phyloP scores from a whole-genome alignment of 1,140 invertebrate species.

The Eupristina koningsbergeri region DNA sequence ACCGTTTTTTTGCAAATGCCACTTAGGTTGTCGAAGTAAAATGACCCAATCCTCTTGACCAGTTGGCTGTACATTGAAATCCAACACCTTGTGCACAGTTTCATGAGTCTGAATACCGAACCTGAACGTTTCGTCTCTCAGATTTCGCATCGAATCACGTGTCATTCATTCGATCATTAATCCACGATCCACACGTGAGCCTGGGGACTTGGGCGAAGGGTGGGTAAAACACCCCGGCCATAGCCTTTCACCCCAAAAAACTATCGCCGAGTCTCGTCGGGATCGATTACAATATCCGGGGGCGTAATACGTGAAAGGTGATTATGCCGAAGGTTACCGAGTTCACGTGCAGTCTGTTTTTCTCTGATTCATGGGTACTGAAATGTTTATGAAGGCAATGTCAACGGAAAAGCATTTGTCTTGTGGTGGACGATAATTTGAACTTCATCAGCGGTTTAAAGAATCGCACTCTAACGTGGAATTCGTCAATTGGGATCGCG shows the following conservation, averaged over 20 bases:
- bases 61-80: background rate
- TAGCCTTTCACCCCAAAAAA: slow-evolving; percentile 37
- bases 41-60: background rate
- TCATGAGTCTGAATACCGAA: rapidly evolving
- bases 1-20: too few species aligned
- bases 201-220: background rate
- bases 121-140: background rate
- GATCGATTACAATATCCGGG: background rate
- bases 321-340: too few species aligned
- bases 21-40: background rate
- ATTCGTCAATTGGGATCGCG: too few species aligned
- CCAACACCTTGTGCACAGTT: background rate
- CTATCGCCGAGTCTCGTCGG: background rate
- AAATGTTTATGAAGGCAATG: too few species aligned
- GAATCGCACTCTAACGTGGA: too few species aligned
- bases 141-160: slow-evolving; percentile 31
- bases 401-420: too few species aligned
- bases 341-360: too few species aligned
- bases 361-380: too few species aligned
- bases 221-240: background rate
- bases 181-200: background rate
- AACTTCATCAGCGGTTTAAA: too few species aligned
- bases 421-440: too few species aligned
- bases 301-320: too few species aligned
- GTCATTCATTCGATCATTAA: slow-evolving; percentile 30